These are phyloP conservation scores for Troglohyphantes excavatus DNA, from an alignment of 2,888 invertebrate genomes.

Conservation along the genomic window DNA sequence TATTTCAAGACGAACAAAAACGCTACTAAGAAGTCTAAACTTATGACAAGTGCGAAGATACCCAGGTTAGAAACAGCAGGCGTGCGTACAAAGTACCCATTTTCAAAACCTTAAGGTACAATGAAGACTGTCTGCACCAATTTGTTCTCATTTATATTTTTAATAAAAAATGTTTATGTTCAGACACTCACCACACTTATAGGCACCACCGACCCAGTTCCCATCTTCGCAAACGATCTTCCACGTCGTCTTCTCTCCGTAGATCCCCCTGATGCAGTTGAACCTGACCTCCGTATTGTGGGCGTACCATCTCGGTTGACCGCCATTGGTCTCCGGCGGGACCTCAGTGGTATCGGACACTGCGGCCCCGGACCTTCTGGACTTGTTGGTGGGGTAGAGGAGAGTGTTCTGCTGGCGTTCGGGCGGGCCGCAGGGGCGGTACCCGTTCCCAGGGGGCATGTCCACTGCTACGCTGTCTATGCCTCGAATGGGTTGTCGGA, in stretches of 20 bases:
- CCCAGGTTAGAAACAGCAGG: too few species aligned
- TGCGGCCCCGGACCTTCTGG: neutral
- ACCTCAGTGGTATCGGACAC: neutral
- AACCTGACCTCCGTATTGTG: conserved; percentile 92
- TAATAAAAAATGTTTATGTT: too few species aligned
- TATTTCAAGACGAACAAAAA: too few species aligned
- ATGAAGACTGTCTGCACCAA: too few species aligned
- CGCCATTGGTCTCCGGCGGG: neutral
- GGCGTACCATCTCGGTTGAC: conserved; percentile 83
- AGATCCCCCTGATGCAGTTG: conserved; percentile 89
- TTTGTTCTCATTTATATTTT: too few species aligned
- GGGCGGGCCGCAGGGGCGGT: conserved; percentile 86
- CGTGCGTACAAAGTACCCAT: too few species aligned
- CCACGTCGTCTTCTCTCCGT: conserved; percentile 92
- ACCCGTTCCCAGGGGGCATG: conserved; percentile 82
- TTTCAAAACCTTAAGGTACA: too few species aligned
- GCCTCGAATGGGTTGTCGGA: conserved; percentile 60
- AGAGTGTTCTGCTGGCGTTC: conserved; percentile 90
- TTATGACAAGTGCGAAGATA: too few species aligned
- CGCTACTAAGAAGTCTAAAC: too few species aligned
- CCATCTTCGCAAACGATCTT: conserved; percentile 92
- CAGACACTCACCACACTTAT: conserved; percentile 88
- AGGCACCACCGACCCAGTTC: conserved; percentile 91
- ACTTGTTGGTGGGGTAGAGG: conserved; percentile 82
- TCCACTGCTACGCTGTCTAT: conserved; percentile 81